A percentile compares a stretch with the other conserved stretches of the same genome.
Conservation (phyloP, 2,888 invertebrate species). For the Seira musarum region DNA sequence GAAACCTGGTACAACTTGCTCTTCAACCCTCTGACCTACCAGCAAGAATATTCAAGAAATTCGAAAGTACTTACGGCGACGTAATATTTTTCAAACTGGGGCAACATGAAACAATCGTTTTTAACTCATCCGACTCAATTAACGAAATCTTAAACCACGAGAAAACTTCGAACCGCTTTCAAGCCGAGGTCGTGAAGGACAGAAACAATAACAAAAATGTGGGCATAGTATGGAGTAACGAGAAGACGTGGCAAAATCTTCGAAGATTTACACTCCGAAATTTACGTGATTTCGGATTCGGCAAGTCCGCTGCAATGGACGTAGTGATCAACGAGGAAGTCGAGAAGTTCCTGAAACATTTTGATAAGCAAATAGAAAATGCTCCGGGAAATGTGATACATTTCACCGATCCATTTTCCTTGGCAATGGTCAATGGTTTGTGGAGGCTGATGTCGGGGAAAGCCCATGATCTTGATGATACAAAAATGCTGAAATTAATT, state of each 20-base stretch:
- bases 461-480: neutral
- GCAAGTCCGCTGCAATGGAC: constrained; percentile 34
- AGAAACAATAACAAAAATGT: neutral
- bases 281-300: constrained; percentile 42
- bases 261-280: constrained; percentile 24
- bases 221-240: constrained; percentile 24
- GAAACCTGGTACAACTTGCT: neutral
- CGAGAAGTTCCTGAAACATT: neutral
- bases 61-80: neutral
- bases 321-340: constrained; percentile 27
- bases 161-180: neutral
- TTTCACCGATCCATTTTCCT: neutral
- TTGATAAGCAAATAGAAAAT: neutral
- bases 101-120: neutral
- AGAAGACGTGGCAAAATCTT: constrained; percentile 14
- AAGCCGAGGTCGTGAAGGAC: neutral
- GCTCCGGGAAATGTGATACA: neutral
- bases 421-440: neutral
- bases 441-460: constrained; percentile 14
- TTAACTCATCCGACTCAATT: constrained; percentile 2
- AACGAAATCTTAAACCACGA: constrained; percentile 14
- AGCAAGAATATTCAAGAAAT: neutral
- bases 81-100: neutral
- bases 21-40: neutral
- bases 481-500: neutral